Base-by-base conservation (phyloP, 2,797 vertebrate species). In the Simalia tracyae region DNA sequence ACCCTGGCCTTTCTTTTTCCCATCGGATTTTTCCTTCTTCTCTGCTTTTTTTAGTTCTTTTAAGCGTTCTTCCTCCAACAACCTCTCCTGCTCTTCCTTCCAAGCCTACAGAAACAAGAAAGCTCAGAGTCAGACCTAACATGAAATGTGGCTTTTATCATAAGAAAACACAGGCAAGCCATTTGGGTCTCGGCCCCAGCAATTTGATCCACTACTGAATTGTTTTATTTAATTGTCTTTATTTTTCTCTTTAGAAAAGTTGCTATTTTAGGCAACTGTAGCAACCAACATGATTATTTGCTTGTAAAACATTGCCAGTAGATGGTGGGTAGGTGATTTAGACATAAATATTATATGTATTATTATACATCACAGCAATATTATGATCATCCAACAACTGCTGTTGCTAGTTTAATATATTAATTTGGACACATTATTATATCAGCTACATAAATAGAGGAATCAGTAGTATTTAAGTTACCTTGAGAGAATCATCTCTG, bases 401-500 rank as follows among this genome's bases (percentile, higher is more conserved):
- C 9, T 54, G 50, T 54, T 54, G 50, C 8, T 46, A 81, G 46
- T 81, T 81, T 81, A 22, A 81, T 81, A 72, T 31, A 31, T 31
- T 22, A 42, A 42, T 42, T 19, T 10, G 24, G 72, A 81, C 19
- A 81, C 3, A 46, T 81, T 81, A 19, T 81, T 81, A 46, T 46
- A 81, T 24, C 3, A 46, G 8, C 19, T 81, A 81, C 42, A 46
- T 81, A 81, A 81, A 12, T 81, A 81, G 76, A 81, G 42, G 76
- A 46, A 46, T 46, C 46, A 46, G 31, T 81, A 22, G 42, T 81
- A 81, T 81, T 81, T 22, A 76, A 19, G 97, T 98, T 92, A 99
- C 99, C 98, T 99, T 99, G 50, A 99, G 97, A 85, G 99, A 99
- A 3, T 96, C 98, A 94, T 98, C 98, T 95, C 98, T 97, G 93